Base-by-base conservation (phyloP, 2,113 vertebrate genomes). In the Guaruba guarouba region DNA sequence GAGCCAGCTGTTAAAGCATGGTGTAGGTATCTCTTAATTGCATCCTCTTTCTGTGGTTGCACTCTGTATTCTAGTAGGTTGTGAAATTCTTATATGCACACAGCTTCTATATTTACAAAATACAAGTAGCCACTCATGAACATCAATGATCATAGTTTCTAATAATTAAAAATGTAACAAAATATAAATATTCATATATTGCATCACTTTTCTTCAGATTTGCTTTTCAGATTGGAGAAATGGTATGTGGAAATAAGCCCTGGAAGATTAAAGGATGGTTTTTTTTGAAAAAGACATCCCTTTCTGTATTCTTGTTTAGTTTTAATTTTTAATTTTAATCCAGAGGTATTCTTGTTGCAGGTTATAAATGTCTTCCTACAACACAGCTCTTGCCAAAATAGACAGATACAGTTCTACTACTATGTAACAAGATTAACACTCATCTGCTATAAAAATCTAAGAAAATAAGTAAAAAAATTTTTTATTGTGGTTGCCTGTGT, bases 11-110 rank as follows among this genome's bases (percentile, higher is more conserved):
- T 90, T 96, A 90, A 78, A 33, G 27, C 55, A 52, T 18, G 43
- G 24, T 33, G 27, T n/a, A 63, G 79, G 13, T 27, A 85, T 68
- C 67, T 93, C 55, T 83, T 85, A 88, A 95, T 91, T 90, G 46
- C 9, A 33, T 43, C 76, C 2, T 68, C 41, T 48, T 89, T 80
- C 70, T 73, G 7, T 62, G 24, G 22, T n/a, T 79, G 17, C 28
- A 73, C 33, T 68, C 78, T 44, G 4, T 87, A 28, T 77, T 66
- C 33, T 61, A 55, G 14, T 27, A 86, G n/a, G 10, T 11, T 75
- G 18, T 67, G 17, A 78, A 85, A 70, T 70, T 85, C 43, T 79
- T 64, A 41, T 6, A 61, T 23, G 23, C 10, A 44, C 22, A 51
- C 6, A 68, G 24, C 2, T 90, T 66, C 8, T 49, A 7, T 41